Evolutionary conservation across 2,888 invertebrate species (phyloP).

Genomic region (Mechanitis messenoides): DNA sequence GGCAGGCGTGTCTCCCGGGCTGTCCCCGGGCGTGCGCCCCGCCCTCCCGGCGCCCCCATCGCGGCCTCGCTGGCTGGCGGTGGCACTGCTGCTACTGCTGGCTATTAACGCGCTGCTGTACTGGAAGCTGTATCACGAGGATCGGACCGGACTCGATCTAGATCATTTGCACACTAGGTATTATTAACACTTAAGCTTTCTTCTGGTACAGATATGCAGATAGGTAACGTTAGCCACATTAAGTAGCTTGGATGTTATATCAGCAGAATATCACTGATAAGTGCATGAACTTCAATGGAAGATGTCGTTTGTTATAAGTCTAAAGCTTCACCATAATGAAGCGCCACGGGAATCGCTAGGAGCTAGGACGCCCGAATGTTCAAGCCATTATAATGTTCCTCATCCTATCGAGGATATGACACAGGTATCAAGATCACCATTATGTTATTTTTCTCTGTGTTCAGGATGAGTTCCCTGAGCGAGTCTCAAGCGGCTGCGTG

Average conservation of each 20-base stretch:
- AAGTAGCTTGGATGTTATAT: too few relatives aligned
- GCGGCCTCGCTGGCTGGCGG: slow-evolving; percentile 59
- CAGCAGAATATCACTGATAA: too few relatives aligned
- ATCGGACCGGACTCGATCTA: slow-evolving; percentile 45
- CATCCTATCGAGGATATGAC: too few relatives aligned
- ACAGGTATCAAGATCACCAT: background rate
- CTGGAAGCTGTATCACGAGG: slow-evolving; percentile 87
- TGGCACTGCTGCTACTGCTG: slow-evolving; percentile 76
- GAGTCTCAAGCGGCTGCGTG: slow-evolving; percentile 79
- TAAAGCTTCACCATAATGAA: too few relatives aligned
- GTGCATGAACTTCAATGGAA: too few relatives aligned
- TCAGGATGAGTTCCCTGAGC: slow-evolving; percentile 23
- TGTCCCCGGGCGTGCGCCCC: slow-evolving; percentile 13
- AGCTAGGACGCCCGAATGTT: too few relatives aligned
- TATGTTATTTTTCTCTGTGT: background rate
- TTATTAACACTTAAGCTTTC: background rate
- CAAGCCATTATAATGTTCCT: too few relatives aligned
- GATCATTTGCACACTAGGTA: slow-evolving; percentile 22
- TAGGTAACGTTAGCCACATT: too few relatives aligned
- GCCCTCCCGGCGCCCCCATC: slow-evolving; percentile 12
- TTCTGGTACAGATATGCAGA: too few relatives aligned
- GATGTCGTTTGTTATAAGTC: too few relatives aligned
- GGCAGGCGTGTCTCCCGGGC: slow-evolving; percentile 14
- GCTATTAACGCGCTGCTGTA: slow-evolving; percentile 85
- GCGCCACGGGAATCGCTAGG: too few relatives aligned